Percentiles rank a stretch among this genome's conserved stretches.
Conservation (phyloP, 2,888 invertebrate genomes). For the Epinotia ramella region DNA sequence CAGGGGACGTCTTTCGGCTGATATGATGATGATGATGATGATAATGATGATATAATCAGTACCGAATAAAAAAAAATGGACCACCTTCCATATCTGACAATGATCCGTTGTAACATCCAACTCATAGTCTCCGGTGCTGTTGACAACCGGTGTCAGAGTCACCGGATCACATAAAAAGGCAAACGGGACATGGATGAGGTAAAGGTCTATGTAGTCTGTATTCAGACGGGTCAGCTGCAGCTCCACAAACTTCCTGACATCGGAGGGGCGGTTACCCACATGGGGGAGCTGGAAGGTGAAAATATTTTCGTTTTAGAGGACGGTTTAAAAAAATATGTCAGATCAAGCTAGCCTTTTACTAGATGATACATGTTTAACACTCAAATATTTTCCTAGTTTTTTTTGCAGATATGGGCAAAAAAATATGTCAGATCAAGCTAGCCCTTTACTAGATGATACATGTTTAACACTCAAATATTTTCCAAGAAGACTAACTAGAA, state of each 20-base stretch:
- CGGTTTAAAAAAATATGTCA: too few species aligned
- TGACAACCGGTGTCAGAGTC: constrained; percentile 82
- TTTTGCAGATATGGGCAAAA: too few species aligned
- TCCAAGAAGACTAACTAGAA: too few species aligned
- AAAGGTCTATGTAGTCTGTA: constrained; percentile 90
- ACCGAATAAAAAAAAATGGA: neutral
- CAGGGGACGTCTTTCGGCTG: too few species aligned
- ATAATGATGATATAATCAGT: neutral
- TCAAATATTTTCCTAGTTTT: too few species aligned
- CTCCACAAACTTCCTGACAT: constrained; percentile 87
- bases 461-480: too few species aligned
- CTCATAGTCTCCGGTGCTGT: constrained; percentile 85
- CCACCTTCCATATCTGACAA: constrained; percentile 89
- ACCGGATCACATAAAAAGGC: constrained; percentile 85
- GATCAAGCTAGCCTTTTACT: too few species aligned
- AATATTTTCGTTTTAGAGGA: neutral
- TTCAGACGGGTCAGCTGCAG: constrained; percentile 87
- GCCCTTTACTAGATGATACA: too few species aligned
- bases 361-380: too few species aligned
- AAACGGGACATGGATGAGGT: constrained; percentile 91
- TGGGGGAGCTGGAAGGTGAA: constrained; percentile 86
- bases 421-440: too few species aligned
- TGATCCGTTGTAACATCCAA: constrained; percentile 87
- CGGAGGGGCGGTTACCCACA: constrained; percentile 87
- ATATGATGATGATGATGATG: too few species aligned